Conservation (phyloP, 2,113 vertebrate genomes). For the Antidorcas marsupialis region DNA sequence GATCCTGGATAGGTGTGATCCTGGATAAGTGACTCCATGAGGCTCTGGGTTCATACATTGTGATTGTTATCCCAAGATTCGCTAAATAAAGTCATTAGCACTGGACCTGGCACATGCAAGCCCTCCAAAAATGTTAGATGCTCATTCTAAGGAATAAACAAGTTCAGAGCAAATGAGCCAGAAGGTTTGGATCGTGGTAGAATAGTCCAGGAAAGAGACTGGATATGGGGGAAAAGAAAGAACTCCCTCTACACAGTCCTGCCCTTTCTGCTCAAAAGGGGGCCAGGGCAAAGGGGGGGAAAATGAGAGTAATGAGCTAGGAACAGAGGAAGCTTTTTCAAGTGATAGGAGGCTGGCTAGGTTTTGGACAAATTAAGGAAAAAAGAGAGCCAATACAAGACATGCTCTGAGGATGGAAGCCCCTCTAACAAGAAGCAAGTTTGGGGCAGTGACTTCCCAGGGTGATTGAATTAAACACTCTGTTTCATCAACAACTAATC, state of each 20-base stretch:
- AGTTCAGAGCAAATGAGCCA: not conserved
- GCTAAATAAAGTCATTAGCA: not conserved
- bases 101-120: not conserved
- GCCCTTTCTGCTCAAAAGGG: not conserved
- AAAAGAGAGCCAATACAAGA: not conserved
- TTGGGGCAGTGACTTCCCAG: not conserved
- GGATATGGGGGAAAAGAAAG: not conserved
- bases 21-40: not conserved
- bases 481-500: not conserved
- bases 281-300: not conserved
- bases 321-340: not conserved
- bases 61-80: not conserved
- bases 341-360: not conserved
- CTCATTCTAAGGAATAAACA: not conserved
- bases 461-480: not conserved
- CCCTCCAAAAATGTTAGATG: not conserved
- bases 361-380: not conserved
- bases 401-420: not conserved
- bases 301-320: not conserved
- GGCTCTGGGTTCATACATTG: not conserved
- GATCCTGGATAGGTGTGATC: not conserved
- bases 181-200: rapidly evolving
- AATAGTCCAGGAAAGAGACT: not conserved
- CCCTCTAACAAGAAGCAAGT: not conserved
- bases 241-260: not conserved